Percentiles rank a stretch among this genome's conserved stretches.
Evolutionary conservation across 2,797 vertebrate species (phyloP).

Genomic region (Trichosurus vulpecula): DNA sequence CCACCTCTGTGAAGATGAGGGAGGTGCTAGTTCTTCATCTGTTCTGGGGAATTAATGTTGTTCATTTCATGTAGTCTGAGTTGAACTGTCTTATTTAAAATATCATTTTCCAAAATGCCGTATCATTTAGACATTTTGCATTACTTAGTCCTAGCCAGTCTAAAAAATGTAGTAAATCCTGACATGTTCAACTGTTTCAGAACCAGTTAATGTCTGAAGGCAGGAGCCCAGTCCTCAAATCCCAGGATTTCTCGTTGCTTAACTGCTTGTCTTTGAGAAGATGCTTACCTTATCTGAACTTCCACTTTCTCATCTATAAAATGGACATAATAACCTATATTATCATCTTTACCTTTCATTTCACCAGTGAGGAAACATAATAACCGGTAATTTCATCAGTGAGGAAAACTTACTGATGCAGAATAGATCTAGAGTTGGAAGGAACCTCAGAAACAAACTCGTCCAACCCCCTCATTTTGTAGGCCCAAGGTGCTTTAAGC

Average conservation of each 20-base stretch:
- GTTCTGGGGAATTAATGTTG: not conserved
- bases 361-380: not conserved
- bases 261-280: not conserved
- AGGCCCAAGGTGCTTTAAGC: not conserved
- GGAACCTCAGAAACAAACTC: not conserved
- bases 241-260: not conserved
- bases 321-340: not conserved
- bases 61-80: not conserved
- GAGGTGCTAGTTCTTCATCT: not conserved
- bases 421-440: not conserved
- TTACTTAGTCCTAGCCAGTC: slow-evolving; percentile 17
- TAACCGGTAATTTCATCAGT: not conserved
- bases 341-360: too few species aligned
- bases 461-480: not conserved
- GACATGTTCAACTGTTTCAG: slow-evolving; percentile 9
- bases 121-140: not conserved
- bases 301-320: not conserved
- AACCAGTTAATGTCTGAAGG: slow-evolving; percentile 22
- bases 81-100: not conserved
- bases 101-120: slow-evolving; percentile 41
- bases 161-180: slow-evolving; percentile 24
- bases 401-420: not conserved
- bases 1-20: not conserved
- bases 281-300: not conserved
- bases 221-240: not conserved